Evolutionary conservation across 92 coral and sea anemone species (phyloP).

Genomic region (Epizoanthus scotinus): DNA sequence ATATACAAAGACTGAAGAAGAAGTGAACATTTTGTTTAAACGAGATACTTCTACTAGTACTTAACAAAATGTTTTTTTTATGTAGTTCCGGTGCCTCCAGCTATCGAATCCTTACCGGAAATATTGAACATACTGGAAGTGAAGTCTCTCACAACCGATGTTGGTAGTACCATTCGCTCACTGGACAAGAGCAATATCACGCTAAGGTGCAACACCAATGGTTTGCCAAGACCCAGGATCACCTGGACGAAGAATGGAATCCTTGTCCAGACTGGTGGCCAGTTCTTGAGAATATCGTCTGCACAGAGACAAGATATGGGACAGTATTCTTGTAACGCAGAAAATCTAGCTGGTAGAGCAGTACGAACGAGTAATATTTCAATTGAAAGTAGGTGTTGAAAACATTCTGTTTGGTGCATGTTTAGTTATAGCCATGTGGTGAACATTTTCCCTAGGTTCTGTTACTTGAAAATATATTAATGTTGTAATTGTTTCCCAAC

Average conservation of each 20-base stretch:
- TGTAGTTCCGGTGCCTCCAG: slow-evolving; percentile 19
- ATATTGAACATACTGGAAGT: slow-evolving; percentile 1
- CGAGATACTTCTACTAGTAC: too few species aligned
- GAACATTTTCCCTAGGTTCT: too few species aligned
- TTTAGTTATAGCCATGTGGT: too few species aligned
- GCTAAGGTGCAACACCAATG: slow-evolving; percentile 29
- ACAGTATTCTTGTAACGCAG: slow-evolving; percentile 5
- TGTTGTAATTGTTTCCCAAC: too few species aligned
- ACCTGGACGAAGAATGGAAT: slow-evolving; percentile 24
- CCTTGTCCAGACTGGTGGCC: slow-evolving; percentile 16
- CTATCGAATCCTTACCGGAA: slow-evolving; percentile 26
- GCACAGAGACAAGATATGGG: slow-evolving; percentile 10
- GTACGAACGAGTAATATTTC: neutral
- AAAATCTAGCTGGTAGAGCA: slow-evolving; percentile 16
- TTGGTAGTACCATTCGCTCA: slow-evolving; percentile 20
- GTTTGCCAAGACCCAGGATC: slow-evolving; percentile 20
- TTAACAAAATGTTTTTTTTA: neutral
- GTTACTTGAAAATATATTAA: too few species aligned
- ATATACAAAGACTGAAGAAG: too few species aligned
- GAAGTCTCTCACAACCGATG: slow-evolving; percentile 16
- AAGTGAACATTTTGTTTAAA: too few species aligned
- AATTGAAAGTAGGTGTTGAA: slow-evolving; percentile 9
- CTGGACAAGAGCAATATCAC: slow-evolving; percentile 24
- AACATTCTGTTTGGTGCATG: neutral
- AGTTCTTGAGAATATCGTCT: neutral